Conservation (phyloP, 1,140 invertebrate species). For the Amphibalanus amphitrite region DNA sequence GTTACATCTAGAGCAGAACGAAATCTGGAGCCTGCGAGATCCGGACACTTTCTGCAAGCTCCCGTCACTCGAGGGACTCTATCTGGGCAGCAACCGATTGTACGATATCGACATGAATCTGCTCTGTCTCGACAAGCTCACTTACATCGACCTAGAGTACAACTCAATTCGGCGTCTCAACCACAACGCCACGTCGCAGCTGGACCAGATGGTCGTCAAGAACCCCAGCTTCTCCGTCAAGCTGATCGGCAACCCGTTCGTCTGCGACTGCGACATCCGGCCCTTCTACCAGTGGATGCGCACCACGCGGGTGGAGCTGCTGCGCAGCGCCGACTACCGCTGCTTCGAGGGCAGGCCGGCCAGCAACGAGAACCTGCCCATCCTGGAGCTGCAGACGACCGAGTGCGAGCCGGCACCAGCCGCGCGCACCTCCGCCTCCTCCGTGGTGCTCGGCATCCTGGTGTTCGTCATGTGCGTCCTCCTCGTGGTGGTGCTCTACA, state of each 20-base stretch:
- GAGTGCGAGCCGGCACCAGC: too few species aligned
- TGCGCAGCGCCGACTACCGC: background rate
- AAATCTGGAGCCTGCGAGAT: slow-evolving; percentile 45
- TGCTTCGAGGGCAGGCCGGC: background rate
- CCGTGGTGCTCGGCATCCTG: too few species aligned
- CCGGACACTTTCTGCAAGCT: slow-evolving; percentile 49
- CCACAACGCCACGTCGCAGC: slow-evolving; percentile 29
- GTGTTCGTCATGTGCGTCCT: too few species aligned
- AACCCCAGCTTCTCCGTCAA: background rate
- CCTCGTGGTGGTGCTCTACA: too few species aligned
- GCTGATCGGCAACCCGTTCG: background rate
- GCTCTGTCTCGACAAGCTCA: slow-evolving; percentile 42
- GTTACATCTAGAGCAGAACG: slow-evolving; percentile 58
- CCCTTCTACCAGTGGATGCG: background rate
- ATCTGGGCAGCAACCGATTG: slow-evolving; percentile 44
- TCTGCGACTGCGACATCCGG: background rate
- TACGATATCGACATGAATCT: slow-evolving; percentile 44
- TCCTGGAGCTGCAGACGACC: too few species aligned
- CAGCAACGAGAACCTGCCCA: too few species aligned
- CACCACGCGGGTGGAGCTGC: background rate
- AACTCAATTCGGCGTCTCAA: slow-evolving; percentile 45
- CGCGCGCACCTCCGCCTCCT: too few species aligned
- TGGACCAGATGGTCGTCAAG: background rate
- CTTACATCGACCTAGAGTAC: slow-evolving; percentile 48
- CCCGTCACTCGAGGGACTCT: slow-evolving; percentile 42